Evolutionary conservation across 2,113 vertebrate species (phyloP).

Genomic region (Phaetusa simplex): DNA sequence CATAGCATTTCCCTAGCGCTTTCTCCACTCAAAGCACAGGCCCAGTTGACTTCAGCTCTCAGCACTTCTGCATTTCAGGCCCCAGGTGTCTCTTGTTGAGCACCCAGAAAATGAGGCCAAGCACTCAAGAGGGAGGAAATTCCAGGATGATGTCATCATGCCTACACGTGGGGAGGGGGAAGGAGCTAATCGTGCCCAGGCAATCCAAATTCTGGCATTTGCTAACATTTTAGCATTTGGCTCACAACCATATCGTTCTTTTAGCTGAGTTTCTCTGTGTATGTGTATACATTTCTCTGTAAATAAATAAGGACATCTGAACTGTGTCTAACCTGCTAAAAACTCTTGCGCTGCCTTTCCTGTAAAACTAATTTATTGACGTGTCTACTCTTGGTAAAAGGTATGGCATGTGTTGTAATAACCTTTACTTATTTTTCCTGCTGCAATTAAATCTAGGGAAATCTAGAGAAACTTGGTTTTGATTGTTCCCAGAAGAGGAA

Average conservation of each 20-base stretch:
- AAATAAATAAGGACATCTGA: conserved; percentile 4
- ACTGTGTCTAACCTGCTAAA: neutral
- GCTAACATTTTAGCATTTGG: conserved; percentile 25
- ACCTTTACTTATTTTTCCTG: neutral
- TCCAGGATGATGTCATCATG: conserved; percentile 62
- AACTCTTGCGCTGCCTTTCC: neutral
- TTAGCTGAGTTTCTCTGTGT: neutral
- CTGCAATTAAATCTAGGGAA: neutral
- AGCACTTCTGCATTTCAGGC: neutral
- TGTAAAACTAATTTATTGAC: neutral
- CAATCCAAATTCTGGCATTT: conserved; percentile 51
- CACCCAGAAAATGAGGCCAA: conserved; percentile 57
- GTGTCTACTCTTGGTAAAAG: neutral
- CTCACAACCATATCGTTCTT: neutral
- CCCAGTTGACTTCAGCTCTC: conserved; percentile 7
- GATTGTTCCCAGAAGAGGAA: neutral
- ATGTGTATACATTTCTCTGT: neutral
- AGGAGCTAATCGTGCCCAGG: conserved; percentile 45
- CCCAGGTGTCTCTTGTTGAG: conserved; percentile 47
- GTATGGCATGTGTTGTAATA: neutral
- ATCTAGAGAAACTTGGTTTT: neutral
- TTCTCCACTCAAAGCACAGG: neutral
- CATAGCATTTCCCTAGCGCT: neutral
- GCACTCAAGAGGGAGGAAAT: conserved; percentile 52
- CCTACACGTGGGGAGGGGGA: neutral